Percentiles rank a stretch among this genome's conserved stretches.
Evolutionary conservation across 2,888 invertebrate genomes (phyloP).

Genomic region (Lepidocyrtoides sp.): DNA sequence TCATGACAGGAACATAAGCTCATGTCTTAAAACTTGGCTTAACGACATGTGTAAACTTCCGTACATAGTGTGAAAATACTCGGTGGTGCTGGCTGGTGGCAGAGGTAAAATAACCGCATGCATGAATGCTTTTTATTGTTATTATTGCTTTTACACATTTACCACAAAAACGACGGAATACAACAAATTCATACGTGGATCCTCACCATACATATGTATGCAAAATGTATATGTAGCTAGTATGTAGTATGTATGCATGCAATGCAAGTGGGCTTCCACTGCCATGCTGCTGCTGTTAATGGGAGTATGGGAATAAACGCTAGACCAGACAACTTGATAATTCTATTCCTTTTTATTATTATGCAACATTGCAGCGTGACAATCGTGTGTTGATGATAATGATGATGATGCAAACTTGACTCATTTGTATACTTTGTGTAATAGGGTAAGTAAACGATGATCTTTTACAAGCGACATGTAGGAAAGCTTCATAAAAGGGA

Average conservation of each 20-base stretch:
- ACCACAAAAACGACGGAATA: constrained; percentile 11
- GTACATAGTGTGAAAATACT: constrained; percentile 74
- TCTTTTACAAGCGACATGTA: constrained; percentile 1
- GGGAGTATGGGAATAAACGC: background rate
- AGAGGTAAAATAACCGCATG: constrained; percentile 50
- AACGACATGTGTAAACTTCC: constrained; percentile 79
- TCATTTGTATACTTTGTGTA: background rate
- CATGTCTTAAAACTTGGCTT: constrained; percentile 71
- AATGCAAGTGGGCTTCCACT: constrained; percentile 16
- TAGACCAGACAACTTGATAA: no score
- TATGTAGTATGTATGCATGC: no score
- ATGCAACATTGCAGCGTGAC: constrained; percentile 44
- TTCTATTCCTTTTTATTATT: background rate
- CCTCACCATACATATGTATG: background rate
- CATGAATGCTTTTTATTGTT: constrained; percentile 15
- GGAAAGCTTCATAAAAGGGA: background rate
- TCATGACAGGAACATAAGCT: constrained; percentile 78
- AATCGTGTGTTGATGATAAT: constrained; percentile 16
- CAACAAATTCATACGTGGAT: background rate
- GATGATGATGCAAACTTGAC: constrained; percentile 42
- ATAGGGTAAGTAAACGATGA: background rate
- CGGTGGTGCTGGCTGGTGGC: constrained; percentile 42
- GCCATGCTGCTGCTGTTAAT: constrained; percentile 32
- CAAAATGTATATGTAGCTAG: background rate
- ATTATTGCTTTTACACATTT: background rate